Base-by-base conservation (phyloP, 2,113 vertebrate species). In the Centrocercus urophasianus region DNA sequence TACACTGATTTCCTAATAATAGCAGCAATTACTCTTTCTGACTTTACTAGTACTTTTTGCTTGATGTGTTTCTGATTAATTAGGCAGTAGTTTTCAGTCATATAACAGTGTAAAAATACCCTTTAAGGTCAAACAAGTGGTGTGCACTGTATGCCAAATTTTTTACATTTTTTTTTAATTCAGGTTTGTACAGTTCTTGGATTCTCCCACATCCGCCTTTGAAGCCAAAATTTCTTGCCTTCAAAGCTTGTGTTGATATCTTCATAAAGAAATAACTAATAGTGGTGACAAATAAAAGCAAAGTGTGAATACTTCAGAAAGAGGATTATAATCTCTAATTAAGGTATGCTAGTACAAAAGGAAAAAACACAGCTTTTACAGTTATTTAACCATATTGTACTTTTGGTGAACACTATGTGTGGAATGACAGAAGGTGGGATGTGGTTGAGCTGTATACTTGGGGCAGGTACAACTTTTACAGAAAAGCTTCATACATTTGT, bases 41-140 rank as follows among this genome's bases (percentile, higher is more conserved):
- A 30, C 78, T 96, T 21, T 40, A 12, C 80, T 48, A 60, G 34
- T 61, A 21, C 32, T 79, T 45, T 79, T 21, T 30, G 32, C 47
- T 61, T n/a, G n/a, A 75, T 64, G 18, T 40, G 47, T 27, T 91
- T 91, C 60, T 86, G 38, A 91, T 88, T 94, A 92, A 95, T 94
- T 96, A 85, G 45, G 43, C n/a, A 56, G 36, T 45, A 6, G 36
- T 97, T 89, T 83, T 86, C 88, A 93, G 65, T 94, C 43, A 50
- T 57, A 63, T 83, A 89, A 42, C n/a, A 89, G 86, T 91, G 92
- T 89, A 32, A 92, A 93, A 86, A 60, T 45, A 65, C 2, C 3
- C 34, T 92, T 80, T 32, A 66, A 73, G 59, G 78, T 84, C 47
- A 65, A 88, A 45, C 61, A 83, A 73, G 56, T 54, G 54, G 8